Conservation (phyloP, 2,113 vertebrate species). For the Eulacestoma nigropectus region DNA sequence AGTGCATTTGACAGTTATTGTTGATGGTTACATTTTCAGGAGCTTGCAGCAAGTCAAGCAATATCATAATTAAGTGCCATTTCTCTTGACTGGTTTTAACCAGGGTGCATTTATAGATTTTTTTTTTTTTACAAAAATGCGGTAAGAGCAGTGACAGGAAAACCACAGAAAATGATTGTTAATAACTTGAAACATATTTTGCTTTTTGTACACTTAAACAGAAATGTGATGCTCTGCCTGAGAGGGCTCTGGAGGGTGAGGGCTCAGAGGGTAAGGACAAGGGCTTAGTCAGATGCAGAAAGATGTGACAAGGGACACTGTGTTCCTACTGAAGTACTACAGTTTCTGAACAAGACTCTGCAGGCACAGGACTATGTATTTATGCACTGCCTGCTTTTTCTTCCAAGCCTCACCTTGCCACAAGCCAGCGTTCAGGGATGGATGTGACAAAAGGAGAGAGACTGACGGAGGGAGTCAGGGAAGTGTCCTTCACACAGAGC, state of each 20-base stretch:
- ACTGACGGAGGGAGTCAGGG: neutral
- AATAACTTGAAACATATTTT: neutral
- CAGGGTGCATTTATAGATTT: neutral
- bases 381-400: neutral
- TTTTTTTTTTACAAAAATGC: neutral
- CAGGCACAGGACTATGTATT: neutral
- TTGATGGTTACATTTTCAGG: neutral
- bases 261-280: neutral
- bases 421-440: neutral
- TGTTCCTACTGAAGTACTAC: neutral
- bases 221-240: neutral
- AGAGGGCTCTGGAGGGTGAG: neutral
- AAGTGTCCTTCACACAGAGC: neutral
- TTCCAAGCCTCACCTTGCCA: neutral
- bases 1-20: neutral
- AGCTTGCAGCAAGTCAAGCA: neutral
- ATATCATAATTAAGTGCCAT: neutral
- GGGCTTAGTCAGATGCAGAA: neutral
- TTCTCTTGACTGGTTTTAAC: neutral
- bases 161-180: neutral
- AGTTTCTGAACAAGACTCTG: neutral
- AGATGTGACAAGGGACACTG: neutral
- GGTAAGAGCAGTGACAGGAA: neutral
- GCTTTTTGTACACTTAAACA: neutral
- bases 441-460: neutral